Base-by-base conservation (phyloP, 2,888 invertebrate species). In the Synergus itoensis region DNA sequence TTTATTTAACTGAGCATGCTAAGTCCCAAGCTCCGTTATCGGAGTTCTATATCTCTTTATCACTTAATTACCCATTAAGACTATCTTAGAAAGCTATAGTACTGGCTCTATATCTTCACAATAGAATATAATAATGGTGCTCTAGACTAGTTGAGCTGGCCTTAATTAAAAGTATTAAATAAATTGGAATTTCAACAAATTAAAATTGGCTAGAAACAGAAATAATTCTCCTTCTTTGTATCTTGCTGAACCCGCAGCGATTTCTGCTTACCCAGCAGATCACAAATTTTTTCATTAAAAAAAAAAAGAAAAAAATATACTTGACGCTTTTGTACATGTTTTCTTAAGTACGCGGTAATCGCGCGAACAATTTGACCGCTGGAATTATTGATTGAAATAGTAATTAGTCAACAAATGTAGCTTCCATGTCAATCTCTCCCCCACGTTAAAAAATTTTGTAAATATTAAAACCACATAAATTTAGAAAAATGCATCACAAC, bases 91-190 rank as follows among this genome's bases (percentile, higher is more conserved):
- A 67, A 81, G 43, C 75, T 80, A 73, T 80, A 81, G 89, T 91
- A 91, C 91, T 91, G 91, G 91, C 91, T 90, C 89, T 89, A 90
- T 90, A 87, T 89, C 83, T 87, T 87, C 87, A 84, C 87, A 85
- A 87, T 87, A 86, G 84, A 85, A 73, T 80, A 21, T 84, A 85
- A 87, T 86, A 86, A 87, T 87, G 87, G 87, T 91, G 92, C 92
- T 92, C 92, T 92, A 91, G 92, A 92, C 92, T 92, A 92, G 92
- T 92, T 92, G 92, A 92, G 92, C 92, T 91, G 91, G 91, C 90
- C 90, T 90, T 89, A 88, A 88, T 87, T 86, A 83, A 83, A 85
- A 78, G 81, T 73, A 85, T 87, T 84, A 86, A 86, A 86, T 87
- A 85, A 87, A 86, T 88, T 86, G 86, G 84, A 86, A 87, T 87